Base-by-base conservation (phyloP, 2,113 vertebrate species). In the Caloenas nicobarica region DNA sequence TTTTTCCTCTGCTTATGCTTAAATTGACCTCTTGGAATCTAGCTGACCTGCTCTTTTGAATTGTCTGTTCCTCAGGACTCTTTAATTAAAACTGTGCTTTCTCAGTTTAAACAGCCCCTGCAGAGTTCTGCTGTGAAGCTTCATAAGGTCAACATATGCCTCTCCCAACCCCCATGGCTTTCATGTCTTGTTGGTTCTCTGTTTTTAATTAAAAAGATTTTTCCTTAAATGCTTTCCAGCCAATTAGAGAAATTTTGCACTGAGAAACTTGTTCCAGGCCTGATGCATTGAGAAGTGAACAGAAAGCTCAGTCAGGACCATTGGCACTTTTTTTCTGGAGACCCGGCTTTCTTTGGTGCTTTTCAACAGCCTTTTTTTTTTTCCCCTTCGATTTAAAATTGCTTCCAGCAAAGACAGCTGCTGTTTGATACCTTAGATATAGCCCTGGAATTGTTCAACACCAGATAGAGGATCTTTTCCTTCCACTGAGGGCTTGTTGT, bases 41-140 rank as follows among this genome's bases (percentile, higher is more conserved):
- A 93, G 91, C 81, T 97, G 96, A 95, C 96, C 97, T 88, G 72
- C 71, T 95, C 90, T 92, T 97, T 96, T 93, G 93, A 96, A 79
- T 96, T 97, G 92, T 92, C 94, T 97, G 91, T 95, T 97, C 95
- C 79, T 95, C 82, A 86, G 95, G 95, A 97, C 95, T 91, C 93
- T 96, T 95, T 96, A 96, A 97, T 97, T 97, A 97, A 97, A 97
- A 85, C 88, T 96, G 93, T 95, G 93, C 94, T 97, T 95, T 93
- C 95, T 95, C 92, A 95, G 81, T 95, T 96, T 97, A 95, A 97
- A 97, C 81, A 91, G 91, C 91, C 93, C 94, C 95, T 97, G 93
- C 93, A 93, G 92, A 95, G 94, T 84, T 97, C 92, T 97, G 82
- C 95, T 97, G 93, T 91, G 88, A 94, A 96, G 88, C 95, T 96